Evolutionary conservation across 2,797 vertebrate species (phyloP), one percentile per base, ranked within the genome.

Genomic region (Rhadinocentrus ornatus): DNA sequence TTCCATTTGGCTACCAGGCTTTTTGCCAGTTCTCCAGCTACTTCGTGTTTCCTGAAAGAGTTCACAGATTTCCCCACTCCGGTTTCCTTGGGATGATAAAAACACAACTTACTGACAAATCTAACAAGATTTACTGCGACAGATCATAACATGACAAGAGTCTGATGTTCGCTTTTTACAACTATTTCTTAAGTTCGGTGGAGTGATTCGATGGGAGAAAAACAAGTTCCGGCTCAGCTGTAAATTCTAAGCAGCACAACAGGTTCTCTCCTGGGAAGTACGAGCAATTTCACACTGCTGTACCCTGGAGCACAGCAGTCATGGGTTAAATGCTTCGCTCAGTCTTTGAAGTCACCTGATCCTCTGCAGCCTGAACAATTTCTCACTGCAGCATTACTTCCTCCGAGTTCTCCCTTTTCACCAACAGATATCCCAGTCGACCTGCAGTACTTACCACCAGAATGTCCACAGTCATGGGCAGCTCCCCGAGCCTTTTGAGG

Each of bases 51-150:
- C 83, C 97, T 92, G 37, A 98, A 93, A 48, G 96, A 95, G 85
- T 99, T 99, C 82, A 99, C 98, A 5, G 96, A 94, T 88, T 99
- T 99, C n/a, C 97, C 98, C 12, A 99, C 95, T 20, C 98, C 97
- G 0, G 98, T 99, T 89, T 98, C 97, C 98, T 99, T 34, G 0
- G 24, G 26, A 67, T 15, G 24, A 48, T 0, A 70, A 56, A 41
- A n/a, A 22, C 4, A 0, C 2, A 31, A 34, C n/a, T 55, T 44
- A 46, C 27, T 26, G 54, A 26, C 65, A 20, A 0, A 0, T 20
- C 7, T 31, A 11, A 41, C 39, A 26, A 4, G 26, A 54, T 54
- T 7, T 15, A 29, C 24, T 6, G 26, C 26, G 31, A 9, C n/a
- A 50, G 16, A 37, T 39, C 18, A 26, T 31, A 46, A 24, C 26